Conservation (phyloP, 2,113 vertebrate genomes). For the Nerophis ophidion region DNA sequence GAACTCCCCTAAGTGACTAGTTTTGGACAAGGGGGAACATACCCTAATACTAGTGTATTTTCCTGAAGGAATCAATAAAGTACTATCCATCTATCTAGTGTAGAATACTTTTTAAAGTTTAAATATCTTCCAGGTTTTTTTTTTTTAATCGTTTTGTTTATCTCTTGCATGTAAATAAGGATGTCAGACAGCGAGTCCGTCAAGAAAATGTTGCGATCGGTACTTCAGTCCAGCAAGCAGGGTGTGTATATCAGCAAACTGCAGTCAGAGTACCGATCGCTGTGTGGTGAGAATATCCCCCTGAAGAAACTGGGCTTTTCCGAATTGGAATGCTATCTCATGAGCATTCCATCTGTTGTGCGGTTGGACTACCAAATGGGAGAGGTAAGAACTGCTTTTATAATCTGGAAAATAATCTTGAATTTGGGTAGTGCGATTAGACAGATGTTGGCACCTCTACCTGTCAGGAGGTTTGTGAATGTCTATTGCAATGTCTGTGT, state of each 20-base stretch:
- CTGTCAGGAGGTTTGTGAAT: too few species aligned
- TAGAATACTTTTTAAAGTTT: too few species aligned
- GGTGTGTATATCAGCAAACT: slow-evolving; percentile 75
- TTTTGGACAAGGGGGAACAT: too few species aligned
- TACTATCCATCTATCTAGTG: too few species aligned
- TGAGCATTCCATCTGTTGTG: slow-evolving; percentile 81
- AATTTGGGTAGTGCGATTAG: too few species aligned
- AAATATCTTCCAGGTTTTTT: not conserved
- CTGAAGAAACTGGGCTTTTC: slow-evolving; percentile 75
- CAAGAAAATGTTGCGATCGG: slow-evolving; percentile 82
- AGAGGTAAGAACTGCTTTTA: slow-evolving; percentile 30
- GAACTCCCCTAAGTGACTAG: too few species aligned
- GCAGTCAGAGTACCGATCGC: slow-evolving; percentile 76
- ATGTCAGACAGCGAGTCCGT: slow-evolving; percentile 79
- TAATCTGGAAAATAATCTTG: not conserved
- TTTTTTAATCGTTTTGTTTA: not conserved
- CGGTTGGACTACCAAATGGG: slow-evolving; percentile 65
- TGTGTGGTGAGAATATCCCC: slow-evolving; percentile 85
- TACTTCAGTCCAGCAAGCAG: slow-evolving; percentile 82
- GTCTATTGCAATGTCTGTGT: too few species aligned
- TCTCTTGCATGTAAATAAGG: slow-evolving; percentile 13
- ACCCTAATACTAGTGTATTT: too few species aligned
- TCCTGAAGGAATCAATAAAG: too few species aligned
- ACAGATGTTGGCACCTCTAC: too few species aligned
- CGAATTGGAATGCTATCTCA: slow-evolving; percentile 77